Percentiles rank a stretch among this genome's conserved stretches.
Conservation (phyloP, 2,113 vertebrate genomes). For the Synchiropus splendidus region DNA sequence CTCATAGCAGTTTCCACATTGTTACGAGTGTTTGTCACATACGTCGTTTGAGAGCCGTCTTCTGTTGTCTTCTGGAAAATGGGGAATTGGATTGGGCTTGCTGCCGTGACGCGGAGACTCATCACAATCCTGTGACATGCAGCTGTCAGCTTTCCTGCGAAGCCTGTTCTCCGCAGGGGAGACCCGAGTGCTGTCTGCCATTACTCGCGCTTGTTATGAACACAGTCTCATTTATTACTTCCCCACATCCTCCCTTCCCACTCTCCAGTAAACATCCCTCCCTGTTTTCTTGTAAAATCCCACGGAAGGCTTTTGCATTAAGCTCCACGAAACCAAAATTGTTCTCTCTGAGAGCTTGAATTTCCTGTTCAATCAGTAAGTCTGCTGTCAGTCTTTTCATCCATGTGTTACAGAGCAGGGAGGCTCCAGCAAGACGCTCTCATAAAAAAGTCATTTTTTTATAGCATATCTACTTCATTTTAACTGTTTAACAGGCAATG, state of each 20-base stretch:
- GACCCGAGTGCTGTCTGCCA: constrained; percentile 17
- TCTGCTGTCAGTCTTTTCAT: too few species aligned
- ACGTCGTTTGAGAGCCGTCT: constrained; percentile 54
- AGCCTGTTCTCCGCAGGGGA: constrained; percentile 26
- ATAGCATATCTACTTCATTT: too few species aligned
- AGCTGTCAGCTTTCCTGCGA: constrained; percentile 39
- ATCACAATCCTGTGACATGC: constrained; percentile 42
- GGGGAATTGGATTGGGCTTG: constrained; percentile 35
- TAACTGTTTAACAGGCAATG: too few species aligned
- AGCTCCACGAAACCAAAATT: constrained; percentile 23
- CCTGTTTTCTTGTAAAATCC: constrained; percentile 31
- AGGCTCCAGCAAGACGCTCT: too few species aligned
- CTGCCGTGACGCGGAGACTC: constrained; percentile 28
- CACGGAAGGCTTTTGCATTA: constrained; percentile 23
- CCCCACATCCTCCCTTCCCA: constrained; percentile 4
- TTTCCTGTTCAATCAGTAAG: too few species aligned
- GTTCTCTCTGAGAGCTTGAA: constrained; percentile 29
- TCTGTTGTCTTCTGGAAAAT: constrained; percentile 36
- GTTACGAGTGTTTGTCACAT: constrained; percentile 57
- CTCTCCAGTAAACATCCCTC: not conserved
- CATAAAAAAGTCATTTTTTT: too few species aligned
- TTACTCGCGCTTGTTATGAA: constrained; percentile 27
- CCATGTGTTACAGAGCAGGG: too few species aligned
- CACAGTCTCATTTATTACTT: constrained; percentile 24
- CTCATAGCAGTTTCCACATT: constrained; percentile 44